Evolutionary conservation across 2,113 vertebrate genomes (phyloP).

Genomic region (Oceanodroma tethys): DNA sequence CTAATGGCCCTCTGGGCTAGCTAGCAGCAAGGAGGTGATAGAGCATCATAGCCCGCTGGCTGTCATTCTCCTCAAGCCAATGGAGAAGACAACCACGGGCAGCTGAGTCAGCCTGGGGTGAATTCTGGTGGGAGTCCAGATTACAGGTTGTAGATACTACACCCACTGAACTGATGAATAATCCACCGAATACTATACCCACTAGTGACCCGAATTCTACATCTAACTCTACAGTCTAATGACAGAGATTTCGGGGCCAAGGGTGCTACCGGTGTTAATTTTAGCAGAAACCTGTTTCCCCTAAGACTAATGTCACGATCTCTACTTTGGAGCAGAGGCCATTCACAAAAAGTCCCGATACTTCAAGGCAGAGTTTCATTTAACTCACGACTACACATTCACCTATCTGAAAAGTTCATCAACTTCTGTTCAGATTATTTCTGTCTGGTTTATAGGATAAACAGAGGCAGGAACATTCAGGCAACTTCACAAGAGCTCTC

Average conservation of each 20-base stretch:
- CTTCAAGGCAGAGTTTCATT: not conserved
- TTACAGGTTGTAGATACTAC: not conserved
- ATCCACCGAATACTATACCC: not conserved
- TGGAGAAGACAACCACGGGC: not conserved
- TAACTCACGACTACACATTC: not conserved
- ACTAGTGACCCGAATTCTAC: not conserved
- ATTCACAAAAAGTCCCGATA: not conserved
- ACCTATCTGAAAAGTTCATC: not conserved
- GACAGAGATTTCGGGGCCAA: not conserved
- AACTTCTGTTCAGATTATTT: not conserved
- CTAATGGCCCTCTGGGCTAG: not conserved
- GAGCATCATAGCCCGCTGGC: fast-evolving
- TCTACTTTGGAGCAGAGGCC: not conserved
- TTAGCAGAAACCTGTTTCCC: not conserved
- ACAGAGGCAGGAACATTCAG: not conserved
- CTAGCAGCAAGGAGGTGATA: not conserved
- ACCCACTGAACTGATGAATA: not conserved
- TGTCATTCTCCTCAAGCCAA: not conserved
- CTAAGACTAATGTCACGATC: not conserved
- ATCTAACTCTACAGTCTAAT: not conserved
- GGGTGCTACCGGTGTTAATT: not conserved
- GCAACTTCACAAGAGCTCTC: not conserved
- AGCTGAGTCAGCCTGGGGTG: not conserved
- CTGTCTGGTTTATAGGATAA: not conserved
- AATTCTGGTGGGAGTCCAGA: not conserved